Percentiles rank a stretch among this genome's conserved stretches.
These are phyloP conservation scores for Tribolium castaneum DNA, from an alignment of 1,140 invertebrate species.

Conservation along the genomic window DNA sequence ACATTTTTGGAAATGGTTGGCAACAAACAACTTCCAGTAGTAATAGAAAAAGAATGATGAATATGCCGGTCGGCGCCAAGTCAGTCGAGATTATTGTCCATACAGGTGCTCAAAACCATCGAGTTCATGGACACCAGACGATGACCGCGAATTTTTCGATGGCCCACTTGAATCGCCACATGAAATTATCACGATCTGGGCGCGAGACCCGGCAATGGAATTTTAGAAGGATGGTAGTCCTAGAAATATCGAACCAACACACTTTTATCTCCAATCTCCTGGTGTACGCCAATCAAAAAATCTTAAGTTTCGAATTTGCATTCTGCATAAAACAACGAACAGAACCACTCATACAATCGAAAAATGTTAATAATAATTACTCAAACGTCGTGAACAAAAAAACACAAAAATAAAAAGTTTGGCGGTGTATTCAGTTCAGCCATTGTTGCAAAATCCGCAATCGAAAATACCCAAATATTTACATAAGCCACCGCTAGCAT, in stretches of 20 bases:
- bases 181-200: background rate
- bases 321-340: background rate
- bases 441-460: background rate
- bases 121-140: conserved; percentile 39
- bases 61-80: conserved; percentile 29
- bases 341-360: background rate
- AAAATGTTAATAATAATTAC: background rate
- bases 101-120: conserved; percentile 34
- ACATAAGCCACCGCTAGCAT: background rate
- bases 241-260: background rate
- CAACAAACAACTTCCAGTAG: background rate
- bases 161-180: background rate
- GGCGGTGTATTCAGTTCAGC: background rate
- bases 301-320: no score
- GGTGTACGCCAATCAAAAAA: no score
- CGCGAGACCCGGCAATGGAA: background rate
- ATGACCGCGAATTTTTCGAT: conserved; percentile 26
- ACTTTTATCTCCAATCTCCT: background rate
- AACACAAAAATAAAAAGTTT: no score
- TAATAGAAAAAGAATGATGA: conserved; percentile 10
- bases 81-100: conserved; percentile 9
- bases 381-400: no score
- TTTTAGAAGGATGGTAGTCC: conserved; percentile 3
- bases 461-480: background rate
- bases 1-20: conserved; percentile 11